Base-by-base conservation (phyloP, 2,113 vertebrate species). In the Manacus vitellinus region DNA sequence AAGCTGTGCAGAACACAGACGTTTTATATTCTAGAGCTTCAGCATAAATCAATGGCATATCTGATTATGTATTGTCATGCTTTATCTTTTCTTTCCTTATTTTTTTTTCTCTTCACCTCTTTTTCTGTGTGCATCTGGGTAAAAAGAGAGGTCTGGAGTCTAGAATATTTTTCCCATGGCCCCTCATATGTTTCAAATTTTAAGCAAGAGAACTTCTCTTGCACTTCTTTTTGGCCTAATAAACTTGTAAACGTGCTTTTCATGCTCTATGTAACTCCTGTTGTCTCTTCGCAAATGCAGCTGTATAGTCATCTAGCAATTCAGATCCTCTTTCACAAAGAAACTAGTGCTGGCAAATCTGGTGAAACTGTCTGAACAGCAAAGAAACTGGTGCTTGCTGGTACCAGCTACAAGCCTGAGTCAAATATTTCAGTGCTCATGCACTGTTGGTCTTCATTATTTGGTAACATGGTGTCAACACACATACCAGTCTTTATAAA, bases 171-270 rank as follows among this genome's bases (percentile, higher is more conserved):
- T 93, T 92, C 67, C 82, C 44, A 35, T 78, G 66, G 70, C 56
- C 83, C 73, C 27, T 75, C 22, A 5, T 83, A 43, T 56, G n/a
- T 78, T 92, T 91, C 72, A 54, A 52, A 87, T 49, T 80, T 90
- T 14, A 87, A 86, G 70, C 87, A 90, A 93, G 87, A 88, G 31
- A 37, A 70, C 39, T 85, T 77, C n/a, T 83, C 66, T 67, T 85
- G 58, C 56, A 33, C 13, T 44, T 86, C 43, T 63, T 92, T 85
- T 71, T 79, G 6, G 52, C 88, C 94, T 92, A 96, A 96, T 96
- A 96, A 96, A 97, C 83, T 91, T 92, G 62, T 72, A 59, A 93
- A 91, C 54, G 8, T 87, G 77, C 83, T 79, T 94, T 93, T 91
- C 85, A 79, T 85, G 81, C 73, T 92, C 74, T 62, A 20, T 75